phyloP scores from a whole-genome alignment of 1,140 invertebrate species.

The Bombus balteatus region DNA sequence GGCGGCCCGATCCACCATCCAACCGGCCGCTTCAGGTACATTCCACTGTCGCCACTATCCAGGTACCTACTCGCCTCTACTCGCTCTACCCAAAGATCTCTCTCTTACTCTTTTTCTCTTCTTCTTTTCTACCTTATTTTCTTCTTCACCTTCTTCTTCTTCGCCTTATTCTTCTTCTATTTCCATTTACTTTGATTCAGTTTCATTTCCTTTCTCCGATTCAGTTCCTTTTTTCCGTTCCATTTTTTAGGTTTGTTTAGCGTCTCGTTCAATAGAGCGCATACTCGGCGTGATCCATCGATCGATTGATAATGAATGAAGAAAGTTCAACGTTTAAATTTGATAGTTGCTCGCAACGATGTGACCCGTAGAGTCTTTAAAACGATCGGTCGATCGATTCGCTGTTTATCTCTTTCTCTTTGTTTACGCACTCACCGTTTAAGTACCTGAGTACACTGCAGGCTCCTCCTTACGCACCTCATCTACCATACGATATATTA shows the following conservation, averaged over 20 bases:
- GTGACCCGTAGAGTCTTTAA: not conserved
- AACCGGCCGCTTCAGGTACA: constrained; percentile 95
- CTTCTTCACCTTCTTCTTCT: not conserved
- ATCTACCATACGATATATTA: constrained; percentile 38
- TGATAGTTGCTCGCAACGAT: too few species aligned
- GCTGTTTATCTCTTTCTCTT: constrained; percentile 1
- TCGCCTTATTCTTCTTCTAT: not conserved
- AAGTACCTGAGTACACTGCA: constrained; percentile 48
- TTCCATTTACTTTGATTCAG: not conserved
- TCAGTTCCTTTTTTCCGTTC: constrained; percentile 13
- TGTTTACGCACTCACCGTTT: constrained; percentile 36
- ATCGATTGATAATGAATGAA: not conserved
- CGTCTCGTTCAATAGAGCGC: not conserved
- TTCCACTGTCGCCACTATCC: constrained; percentile 87
- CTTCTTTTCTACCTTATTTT: not conserved
- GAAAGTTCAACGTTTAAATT: not conserved
- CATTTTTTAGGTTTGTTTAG: not conserved
- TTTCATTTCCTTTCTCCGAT: not conserved
- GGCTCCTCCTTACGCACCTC: constrained; percentile 54
- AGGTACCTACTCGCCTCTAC: constrained; percentile 85
- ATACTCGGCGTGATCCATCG: constrained; percentile 43
- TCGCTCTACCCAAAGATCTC: constrained; percentile 81
- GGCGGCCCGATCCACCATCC: constrained; percentile 96
- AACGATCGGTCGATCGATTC: constrained; percentile 43
- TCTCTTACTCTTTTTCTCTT: constrained; percentile 33